Conservation (phyloP, 2,797 vertebrate genomes). For the Sebastes steindachneri region DNA sequence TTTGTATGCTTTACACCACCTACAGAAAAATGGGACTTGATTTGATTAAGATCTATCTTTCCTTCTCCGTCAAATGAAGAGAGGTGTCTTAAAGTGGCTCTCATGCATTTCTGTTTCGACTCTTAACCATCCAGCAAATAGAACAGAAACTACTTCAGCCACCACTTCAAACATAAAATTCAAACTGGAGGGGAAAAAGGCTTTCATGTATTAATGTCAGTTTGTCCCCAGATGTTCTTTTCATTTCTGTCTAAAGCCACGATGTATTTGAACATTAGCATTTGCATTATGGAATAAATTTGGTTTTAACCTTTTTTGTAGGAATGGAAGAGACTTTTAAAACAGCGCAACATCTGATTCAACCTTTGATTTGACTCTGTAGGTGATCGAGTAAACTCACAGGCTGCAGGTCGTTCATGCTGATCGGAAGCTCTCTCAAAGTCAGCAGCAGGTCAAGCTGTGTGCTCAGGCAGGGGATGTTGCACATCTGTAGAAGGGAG, state of each 20-base stretch:
- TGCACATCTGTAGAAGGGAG: constrained; percentile 84
- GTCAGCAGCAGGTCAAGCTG: constrained; percentile 87
- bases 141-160: constrained; percentile 42
- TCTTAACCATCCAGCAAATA: constrained; percentile 53
- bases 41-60: constrained; percentile 69
- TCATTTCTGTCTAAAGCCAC: constrained; percentile 42
- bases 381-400: constrained; percentile 70
- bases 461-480: constrained; percentile 85
- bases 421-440: constrained; percentile 85
- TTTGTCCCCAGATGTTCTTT: constrained; percentile 47
- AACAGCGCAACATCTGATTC: constrained; percentile 2
- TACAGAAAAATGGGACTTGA: constrained; percentile 53
- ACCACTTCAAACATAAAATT: constrained; percentile 47
- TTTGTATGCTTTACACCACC: constrained; percentile 24
- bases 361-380: constrained; percentile 8
- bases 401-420: constrained; percentile 84
- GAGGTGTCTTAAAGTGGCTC: constrained; percentile 70
- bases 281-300: constrained; percentile 13
- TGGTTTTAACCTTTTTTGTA: background rate
- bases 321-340: background rate
- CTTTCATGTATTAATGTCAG: constrained; percentile 57
- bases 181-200: constrained; percentile 37
- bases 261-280: constrained; percentile 44
- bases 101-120: constrained; percentile 49
- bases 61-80: constrained; percentile 45